A percentile compares a stretch with the other conserved stretches of the same genome.
These are phyloP conservation scores for Phengaris alcon DNA, from an alignment of 2,888 invertebrate species.

Conservation along the genomic window DNA sequence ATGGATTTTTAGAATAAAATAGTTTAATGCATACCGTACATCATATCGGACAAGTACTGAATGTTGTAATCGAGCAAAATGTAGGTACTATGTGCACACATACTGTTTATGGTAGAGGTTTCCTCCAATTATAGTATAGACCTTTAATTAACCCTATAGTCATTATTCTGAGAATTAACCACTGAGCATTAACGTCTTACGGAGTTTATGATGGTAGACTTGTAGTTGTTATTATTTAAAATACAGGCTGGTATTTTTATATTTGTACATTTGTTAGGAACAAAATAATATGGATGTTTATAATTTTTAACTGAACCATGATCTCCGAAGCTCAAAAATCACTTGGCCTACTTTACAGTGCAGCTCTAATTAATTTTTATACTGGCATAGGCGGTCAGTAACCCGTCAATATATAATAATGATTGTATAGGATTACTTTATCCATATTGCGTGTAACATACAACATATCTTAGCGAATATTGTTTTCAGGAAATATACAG, in stretches of 20 bases:
- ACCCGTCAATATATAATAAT: neutral
- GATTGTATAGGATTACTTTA: neutral
- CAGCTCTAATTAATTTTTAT: constrained; percentile 13
- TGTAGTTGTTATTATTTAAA: neutral
- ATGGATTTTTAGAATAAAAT: neutral
- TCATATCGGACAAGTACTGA: too few relatives aligned
- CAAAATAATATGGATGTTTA: neutral
- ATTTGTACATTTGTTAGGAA: neutral
- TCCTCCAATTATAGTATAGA: too few relatives aligned
- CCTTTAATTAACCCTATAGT: too few relatives aligned
- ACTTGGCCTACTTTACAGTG: constrained; percentile 6
- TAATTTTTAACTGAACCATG: constrained; percentile 7
- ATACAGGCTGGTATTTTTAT: neutral
- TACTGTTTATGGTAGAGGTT: too few relatives aligned
- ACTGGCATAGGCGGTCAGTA: constrained; percentile 14
- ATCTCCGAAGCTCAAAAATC: neutral
- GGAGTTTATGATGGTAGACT: neutral
- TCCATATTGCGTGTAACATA: too few relatives aligned
- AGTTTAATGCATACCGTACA: neutral
- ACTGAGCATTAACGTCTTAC: neutral
- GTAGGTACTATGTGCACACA: too few relatives aligned
- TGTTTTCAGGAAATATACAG: too few relatives aligned
- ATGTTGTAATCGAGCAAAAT: too few relatives aligned
- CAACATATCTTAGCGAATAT: too few relatives aligned
- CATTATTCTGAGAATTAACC: too few relatives aligned